These are phyloP conservation scores for Ischnus inquisitorius DNA, from an alignment of 2,888 invertebrate genomes.

Conservation along the genomic window DNA sequence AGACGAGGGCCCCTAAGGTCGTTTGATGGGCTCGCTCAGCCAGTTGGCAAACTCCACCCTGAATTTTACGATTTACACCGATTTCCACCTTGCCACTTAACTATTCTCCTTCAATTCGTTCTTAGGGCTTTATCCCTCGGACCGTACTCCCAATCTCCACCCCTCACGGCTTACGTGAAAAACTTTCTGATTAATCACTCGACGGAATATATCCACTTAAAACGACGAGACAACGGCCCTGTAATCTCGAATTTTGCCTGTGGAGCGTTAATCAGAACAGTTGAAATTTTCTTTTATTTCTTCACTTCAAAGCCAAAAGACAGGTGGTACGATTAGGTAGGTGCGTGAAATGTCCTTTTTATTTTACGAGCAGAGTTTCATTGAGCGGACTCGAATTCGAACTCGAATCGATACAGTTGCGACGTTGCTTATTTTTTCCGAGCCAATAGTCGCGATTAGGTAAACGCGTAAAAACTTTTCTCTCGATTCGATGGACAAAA, in stretches of 20 bases:
- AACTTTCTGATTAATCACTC: slow-evolving; percentile 77
- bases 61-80: slow-evolving; percentile 82
- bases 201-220: slow-evolving; percentile 75
- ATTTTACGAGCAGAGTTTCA: background rate
- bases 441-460: background rate
- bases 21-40: slow-evolving; percentile 37
- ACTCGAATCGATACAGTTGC: no score
- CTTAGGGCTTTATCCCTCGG: background rate
- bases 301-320: background rate
- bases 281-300: background rate
- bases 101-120: slow-evolving; percentile 71
- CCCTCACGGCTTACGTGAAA: slow-evolving; percentile 17
- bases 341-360: background rate
- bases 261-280: background rate
- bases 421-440: background rate
- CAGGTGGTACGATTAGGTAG: background rate
- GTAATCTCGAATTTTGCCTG: background rate
- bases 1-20: slow-evolving; percentile 42
- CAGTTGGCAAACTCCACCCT: slow-evolving; percentile 40
- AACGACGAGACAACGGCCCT: slow-evolving; percentile 68
- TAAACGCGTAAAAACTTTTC: background rate
- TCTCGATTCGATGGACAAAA: no score
- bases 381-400: background rate
- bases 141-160: background rate
- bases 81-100: slow-evolving; percentile 78